Evolutionary conservation across 2,113 vertebrate genomes (phyloP).

Genomic region (Bostrychus sinensis): DNA sequence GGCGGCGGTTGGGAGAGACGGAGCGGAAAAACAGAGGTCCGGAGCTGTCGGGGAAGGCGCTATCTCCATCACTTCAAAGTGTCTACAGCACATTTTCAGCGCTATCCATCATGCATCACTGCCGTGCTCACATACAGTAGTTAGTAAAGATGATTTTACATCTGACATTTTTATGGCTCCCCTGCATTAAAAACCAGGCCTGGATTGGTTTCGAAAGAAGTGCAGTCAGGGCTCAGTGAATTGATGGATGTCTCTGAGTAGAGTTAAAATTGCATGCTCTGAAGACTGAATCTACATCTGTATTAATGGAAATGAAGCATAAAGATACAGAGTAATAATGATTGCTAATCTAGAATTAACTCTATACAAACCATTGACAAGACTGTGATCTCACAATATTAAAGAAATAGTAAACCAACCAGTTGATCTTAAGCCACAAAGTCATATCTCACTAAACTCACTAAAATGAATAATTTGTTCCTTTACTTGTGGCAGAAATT

Average conservation of each 20-base stretch:
- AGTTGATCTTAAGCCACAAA: no score
- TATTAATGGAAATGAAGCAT: no score
- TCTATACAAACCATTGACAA: no score
- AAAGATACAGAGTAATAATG: no score
- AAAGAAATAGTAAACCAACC: no score
- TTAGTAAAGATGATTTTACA: constrained; percentile 41
- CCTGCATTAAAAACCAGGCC: constrained; percentile 40
- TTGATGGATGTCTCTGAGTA: constrained; percentile 13
- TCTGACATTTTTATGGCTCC: constrained; percentile 25
- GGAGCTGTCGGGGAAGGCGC: constrained; percentile 63
- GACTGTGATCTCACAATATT: no score
- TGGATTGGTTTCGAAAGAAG: constrained; percentile 12
- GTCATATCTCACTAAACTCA: no score
- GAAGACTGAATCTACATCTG: no score
- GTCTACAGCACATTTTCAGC: constrained; percentile 54
- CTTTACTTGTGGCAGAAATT: no score
- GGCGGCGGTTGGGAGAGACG: constrained; percentile 45
- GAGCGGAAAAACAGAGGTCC: constrained; percentile 64
- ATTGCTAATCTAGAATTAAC: no score
- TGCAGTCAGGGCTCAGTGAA: constrained; percentile 1
- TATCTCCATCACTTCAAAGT: constrained; percentile 65
- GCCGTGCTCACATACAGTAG: constrained; percentile 44
- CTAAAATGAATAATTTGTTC: no score
- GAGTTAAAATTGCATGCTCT: neutral
- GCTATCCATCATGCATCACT: constrained; percentile 42